Evolutionary conservation across 2,797 vertebrate species (phyloP).

Genomic region (Heteromormyrus szaboi): DNA sequence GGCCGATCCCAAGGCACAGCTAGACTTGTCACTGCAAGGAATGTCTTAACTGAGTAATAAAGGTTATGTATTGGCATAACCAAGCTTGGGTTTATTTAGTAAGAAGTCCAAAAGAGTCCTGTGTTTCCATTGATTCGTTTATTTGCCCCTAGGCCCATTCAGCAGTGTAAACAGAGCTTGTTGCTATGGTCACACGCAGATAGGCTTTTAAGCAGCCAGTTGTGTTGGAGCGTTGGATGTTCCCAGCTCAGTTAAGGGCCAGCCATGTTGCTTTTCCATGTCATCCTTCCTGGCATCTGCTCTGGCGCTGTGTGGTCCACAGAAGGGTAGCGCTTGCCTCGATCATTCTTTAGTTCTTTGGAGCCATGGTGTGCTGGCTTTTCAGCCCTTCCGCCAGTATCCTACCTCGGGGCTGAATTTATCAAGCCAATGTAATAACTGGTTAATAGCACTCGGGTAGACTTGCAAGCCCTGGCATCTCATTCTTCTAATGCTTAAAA

Average conservation of each 20-base stretch:
- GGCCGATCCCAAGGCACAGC: neutral
- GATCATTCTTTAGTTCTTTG: neutral
- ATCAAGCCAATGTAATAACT: neutral
- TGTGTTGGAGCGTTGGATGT: neutral
- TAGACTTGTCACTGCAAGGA: neutral
- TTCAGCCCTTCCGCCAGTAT: neutral
- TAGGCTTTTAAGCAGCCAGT: neutral
- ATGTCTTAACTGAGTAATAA: neutral
- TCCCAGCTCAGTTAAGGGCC: neutral
- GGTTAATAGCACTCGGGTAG: neutral
- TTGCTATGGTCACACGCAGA: neutral
- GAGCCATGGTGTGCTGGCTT: neutral
- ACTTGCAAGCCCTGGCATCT: neutral
- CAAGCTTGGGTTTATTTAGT: neutral
- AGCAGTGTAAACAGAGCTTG: neutral
- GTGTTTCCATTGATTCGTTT: neutral
- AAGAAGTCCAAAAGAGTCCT: neutral
- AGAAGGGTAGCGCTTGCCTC: neutral
- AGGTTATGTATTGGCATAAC: neutral
- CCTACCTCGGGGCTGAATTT: neutral
- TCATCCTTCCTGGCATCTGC: neutral
- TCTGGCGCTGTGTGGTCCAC: neutral
- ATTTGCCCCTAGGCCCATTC: neutral
- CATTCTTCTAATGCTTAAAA: neutral
- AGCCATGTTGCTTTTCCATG: neutral